phyloP scores from a whole-genome alignment of 1,140 invertebrate genomes.

The Stenopsyche tienmushanensis region DNA sequence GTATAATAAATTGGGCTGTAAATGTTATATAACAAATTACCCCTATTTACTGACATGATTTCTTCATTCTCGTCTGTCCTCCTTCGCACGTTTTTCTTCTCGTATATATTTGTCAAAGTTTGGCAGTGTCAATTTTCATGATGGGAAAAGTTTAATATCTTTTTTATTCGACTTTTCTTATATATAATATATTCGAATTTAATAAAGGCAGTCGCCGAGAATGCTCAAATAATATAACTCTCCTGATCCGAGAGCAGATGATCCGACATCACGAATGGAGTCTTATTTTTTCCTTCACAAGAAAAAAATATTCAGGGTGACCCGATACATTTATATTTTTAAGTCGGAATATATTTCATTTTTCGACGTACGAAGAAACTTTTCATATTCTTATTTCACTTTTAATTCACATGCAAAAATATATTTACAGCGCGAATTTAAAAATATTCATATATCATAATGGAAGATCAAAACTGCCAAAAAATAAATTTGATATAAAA shows the following conservation, averaged over 20 bases:
- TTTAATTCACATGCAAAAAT: not conserved
- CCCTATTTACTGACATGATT: constrained; percentile 31
- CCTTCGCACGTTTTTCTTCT: constrained; percentile 22
- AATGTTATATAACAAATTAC: constrained; percentile 17
- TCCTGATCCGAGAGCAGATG: constrained; percentile 2
- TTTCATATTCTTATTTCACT: not conserved
- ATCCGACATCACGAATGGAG: not conserved
- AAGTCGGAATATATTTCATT: not conserved
- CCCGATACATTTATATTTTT: not conserved
- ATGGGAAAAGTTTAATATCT: constrained; percentile 40
- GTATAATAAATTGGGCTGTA: not conserved
- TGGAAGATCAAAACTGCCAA: too few species aligned
- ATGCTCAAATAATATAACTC: not conserved
- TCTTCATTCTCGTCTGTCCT: constrained; percentile 32
- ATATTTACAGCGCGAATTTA: too few species aligned
- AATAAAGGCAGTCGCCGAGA: constrained; percentile 12
- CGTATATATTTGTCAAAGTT: constrained; percentile 39
- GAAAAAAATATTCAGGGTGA: not conserved
- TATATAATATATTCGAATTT: constrained; percentile 19
- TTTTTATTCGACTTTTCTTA: constrained; percentile 31
- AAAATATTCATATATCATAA: too few species aligned
- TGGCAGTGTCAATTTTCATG: constrained; percentile 31
- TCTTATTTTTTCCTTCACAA: not conserved
- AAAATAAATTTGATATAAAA: too few species aligned
- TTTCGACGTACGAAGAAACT: not conserved